These are phyloP conservation scores for Lingula anatina DNA, from an alignment of 2,888 invertebrate genomes.

Conservation along the genomic window DNA sequence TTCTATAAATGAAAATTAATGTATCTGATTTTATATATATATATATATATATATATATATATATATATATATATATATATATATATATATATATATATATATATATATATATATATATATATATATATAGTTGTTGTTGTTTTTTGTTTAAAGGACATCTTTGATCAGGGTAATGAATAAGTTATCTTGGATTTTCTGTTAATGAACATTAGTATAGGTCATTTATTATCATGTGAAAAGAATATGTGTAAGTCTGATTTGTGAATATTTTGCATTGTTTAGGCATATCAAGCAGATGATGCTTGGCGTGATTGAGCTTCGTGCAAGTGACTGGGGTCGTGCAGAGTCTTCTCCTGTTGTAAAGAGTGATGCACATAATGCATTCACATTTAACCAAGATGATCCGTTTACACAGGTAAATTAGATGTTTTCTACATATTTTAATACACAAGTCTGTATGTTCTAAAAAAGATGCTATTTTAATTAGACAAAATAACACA, in stretches of 20 bases:
- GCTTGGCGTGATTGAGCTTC: constrained; percentile 26
- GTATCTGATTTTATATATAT: no score
- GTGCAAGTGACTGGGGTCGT: constrained; percentile 27
- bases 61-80: neutral
- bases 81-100: neutral
- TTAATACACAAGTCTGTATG: neutral
- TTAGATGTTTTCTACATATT: no score
- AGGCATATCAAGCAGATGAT: constrained; percentile 27
- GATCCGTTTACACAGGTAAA: no score
- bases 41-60: neutral
- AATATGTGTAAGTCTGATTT: no score
- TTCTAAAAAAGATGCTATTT: no score
- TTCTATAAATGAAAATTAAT: no score
- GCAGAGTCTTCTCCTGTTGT: constrained; percentile 6
- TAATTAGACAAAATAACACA: no score
- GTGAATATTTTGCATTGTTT: no score
- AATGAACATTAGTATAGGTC: no score
- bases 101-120: neutral
- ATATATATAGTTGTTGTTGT: no score
- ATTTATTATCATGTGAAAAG: no score
- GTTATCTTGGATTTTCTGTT: neutral
- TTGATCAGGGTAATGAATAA: constrained; percentile 2
- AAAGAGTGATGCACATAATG: neutral
- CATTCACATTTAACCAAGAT: no score
- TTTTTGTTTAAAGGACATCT: constrained; percentile 22